Conservation (phyloP, 2,113 vertebrate species). For the Cyprinus carpio region DNA sequence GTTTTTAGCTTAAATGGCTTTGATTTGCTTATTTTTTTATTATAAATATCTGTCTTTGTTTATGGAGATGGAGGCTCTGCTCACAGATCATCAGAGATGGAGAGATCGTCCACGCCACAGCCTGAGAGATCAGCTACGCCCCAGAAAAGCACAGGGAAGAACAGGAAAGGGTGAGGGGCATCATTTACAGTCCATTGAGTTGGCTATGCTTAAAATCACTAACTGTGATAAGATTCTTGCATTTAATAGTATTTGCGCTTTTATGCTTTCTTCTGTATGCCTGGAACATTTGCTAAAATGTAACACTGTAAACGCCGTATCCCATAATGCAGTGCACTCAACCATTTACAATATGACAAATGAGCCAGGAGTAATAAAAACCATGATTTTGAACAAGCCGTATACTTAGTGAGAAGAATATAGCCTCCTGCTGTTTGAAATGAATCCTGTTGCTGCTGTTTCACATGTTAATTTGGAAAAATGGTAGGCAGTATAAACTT, state of each 20-base stretch:
- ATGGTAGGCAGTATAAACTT: background rate
- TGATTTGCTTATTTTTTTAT: background rate
- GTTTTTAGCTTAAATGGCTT: background rate
- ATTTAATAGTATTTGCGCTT: background rate
- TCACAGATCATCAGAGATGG: constrained; percentile 52
- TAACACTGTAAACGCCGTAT: background rate
- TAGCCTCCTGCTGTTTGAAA: background rate
- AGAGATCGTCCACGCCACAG: constrained; percentile 35
- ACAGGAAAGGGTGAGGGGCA: constrained; percentile 80
- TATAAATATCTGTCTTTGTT: constrained; percentile 49
- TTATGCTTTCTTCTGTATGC: background rate
- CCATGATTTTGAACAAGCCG: background rate
- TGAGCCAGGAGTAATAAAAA: background rate
- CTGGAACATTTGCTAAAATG: background rate
- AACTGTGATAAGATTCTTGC: background rate
- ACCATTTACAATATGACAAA: background rate
- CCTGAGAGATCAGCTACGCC: constrained; percentile 66
- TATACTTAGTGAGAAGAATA: background rate
- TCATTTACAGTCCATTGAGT: constrained; percentile 12
- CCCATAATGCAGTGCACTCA: background rate
- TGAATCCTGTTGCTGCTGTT: background rate
- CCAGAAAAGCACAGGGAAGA: constrained; percentile 68
- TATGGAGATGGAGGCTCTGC: constrained; percentile 54
- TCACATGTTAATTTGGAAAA: background rate
- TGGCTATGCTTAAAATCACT: background rate